Percentiles rank a stretch among this genome's conserved stretches.
These are phyloP conservation scores for Diarsia brunnea DNA, from an alignment of 2,888 invertebrate species.

Conservation along the genomic window DNA sequence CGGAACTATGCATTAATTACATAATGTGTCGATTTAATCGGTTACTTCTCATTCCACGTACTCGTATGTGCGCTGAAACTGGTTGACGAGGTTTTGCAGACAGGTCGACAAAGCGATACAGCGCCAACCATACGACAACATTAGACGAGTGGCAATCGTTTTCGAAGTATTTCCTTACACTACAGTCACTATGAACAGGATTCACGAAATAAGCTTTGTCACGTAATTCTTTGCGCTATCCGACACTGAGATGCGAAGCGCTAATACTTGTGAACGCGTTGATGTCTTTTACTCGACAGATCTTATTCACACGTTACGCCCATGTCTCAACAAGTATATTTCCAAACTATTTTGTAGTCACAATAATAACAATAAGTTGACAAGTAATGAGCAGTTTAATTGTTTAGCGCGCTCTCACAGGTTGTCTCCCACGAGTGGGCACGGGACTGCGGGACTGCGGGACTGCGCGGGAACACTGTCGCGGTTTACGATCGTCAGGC, in stretches of 20 bases:
- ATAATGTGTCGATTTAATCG: constrained; percentile 1
- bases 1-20: background rate
- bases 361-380: background rate
- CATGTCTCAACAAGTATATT: background rate
- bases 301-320: background rate
- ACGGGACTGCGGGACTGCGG: background rate
- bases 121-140: background rate
- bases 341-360: background rate
- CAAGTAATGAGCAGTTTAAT: background rate
- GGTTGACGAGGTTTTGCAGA: background rate
- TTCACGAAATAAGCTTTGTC: background rate
- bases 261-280: constrained; percentile 57
- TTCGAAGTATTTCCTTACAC: background rate
- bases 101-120: background rate
- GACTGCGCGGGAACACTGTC: constrained; percentile 1
- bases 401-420: background rate
- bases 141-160: background rate
- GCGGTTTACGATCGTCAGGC: constrained; percentile 44
- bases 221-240: background rate
- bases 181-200: background rate
- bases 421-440: constrained; percentile 22
- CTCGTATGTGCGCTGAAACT: too few relatives aligned
- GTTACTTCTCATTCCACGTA: background rate
- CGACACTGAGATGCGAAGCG: background rate
- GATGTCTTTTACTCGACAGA: constrained; percentile 67